Base-by-base conservation (phyloP, 1,140 invertebrate genomes). In the Helicoverpa armigera region DNA sequence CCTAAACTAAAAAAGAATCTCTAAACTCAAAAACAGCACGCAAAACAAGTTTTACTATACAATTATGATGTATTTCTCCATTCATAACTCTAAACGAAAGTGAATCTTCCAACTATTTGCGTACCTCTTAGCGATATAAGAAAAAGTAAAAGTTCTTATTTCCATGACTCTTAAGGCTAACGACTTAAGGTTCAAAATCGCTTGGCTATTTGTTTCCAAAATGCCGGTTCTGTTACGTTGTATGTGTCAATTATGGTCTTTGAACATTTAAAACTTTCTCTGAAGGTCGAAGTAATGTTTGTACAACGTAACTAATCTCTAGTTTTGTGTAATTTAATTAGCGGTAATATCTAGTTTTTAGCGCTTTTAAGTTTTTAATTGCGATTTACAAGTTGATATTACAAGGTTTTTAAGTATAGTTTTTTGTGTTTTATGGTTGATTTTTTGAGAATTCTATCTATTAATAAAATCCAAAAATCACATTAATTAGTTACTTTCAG, bases 271-370 rank as follows among this genome's bases (percentile, higher is more conserved):
- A 48, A 67, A 78, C 76, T 82, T 82, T 82, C 81, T 60, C 69
- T 74, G 81, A 82, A 82, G 81, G 81, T 82, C 81, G 61, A 35
- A n/a, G 60, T 63, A 18, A 13, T 67, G 50, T 77, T 67, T 77
- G 29, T 53, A 35, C 67, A 67, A 77, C 61, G 23, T 67, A 67
- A 77, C 61, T 23, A 50, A 18, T 76, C 61, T 43, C 48, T 54
- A n/a, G 3, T 77, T 23, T 50, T 53, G 16, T 43, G 43, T 77
- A 35, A 65, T 35, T 65, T 31, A 72, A 53, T 72, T 54, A 72
- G 18, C 23, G 69, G 48, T 69, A 50, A 50, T 50, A 12, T 61
- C 23, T 63, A n/a, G 43, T 51, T 63, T 76, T 63, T 76, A 51
- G n/a, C 35, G 14, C 3, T 51, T 76, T 51, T 11, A 2, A n/a